Percentiles rank a stretch among this genome's conserved stretches.
Evolutionary conservation across 2,888 invertebrate genomes (phyloP).

Genomic region (Eumacrocentrus americanus): DNA sequence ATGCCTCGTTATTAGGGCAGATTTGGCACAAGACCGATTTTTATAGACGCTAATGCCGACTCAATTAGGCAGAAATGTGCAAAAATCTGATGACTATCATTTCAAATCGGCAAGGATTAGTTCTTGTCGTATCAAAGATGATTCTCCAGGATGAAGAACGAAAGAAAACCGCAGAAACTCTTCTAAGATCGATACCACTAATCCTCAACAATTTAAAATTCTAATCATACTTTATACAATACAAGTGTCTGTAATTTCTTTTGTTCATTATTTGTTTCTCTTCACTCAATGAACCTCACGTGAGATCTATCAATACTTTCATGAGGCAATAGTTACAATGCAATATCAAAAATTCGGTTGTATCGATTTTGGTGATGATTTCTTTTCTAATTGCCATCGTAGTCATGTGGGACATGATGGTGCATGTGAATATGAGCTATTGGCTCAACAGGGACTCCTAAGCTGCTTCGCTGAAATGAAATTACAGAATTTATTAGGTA

Average conservation of each 20-base stretch:
- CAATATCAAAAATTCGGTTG: conserved; percentile 4
- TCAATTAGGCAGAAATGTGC: too few species aligned
- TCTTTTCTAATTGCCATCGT: conserved; percentile 47
- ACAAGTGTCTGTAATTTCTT: conserved; percentile 14
- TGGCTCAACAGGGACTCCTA: conserved; percentile 61
- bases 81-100: too few species aligned
- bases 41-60: too few species aligned
- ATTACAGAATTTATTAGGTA: background rate
- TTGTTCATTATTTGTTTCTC: conserved; percentile 17
- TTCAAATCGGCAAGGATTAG: too few species aligned
- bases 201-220: too few species aligned
- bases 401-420: conserved; percentile 54
- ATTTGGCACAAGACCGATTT: too few species aligned
- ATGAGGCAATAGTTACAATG: conserved; percentile 10
- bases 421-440: conserved; percentile 62
- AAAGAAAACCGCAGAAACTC: too few species aligned
- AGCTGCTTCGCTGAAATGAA: conserved; percentile 57
- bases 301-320: conserved; percentile 14
- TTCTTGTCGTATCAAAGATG: too few species aligned
- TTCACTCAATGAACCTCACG: conserved; percentile 20
- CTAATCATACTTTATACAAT: too few species aligned
- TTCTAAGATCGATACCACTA: too few species aligned
- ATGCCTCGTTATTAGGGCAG: too few species aligned
- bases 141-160: too few species aligned
- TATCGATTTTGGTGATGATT: background rate